Evolutionary conservation across 2,797 vertebrate species (phyloP).

Genomic region (Anabas testudineus): DNA sequence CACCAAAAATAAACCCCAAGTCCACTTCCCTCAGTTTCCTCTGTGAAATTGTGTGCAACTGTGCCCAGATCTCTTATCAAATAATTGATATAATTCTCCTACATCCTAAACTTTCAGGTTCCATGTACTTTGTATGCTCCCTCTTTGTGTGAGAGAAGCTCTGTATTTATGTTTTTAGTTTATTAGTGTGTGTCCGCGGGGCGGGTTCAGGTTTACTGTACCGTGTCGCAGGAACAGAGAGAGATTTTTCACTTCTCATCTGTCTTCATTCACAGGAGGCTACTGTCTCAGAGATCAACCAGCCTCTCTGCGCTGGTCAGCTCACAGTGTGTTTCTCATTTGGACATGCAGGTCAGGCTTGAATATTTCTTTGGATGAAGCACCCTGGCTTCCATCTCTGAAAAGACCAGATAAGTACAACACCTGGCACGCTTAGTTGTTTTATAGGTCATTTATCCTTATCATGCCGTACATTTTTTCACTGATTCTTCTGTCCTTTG

Average conservation of each 20-base stretch:
- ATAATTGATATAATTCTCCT: constrained; percentile 68
- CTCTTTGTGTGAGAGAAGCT: constrained; percentile 30
- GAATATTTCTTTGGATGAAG: constrained; percentile 27
- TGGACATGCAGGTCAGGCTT: constrained; percentile 55
- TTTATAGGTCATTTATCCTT: constrained; percentile 21
- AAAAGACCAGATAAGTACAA: constrained; percentile 43
- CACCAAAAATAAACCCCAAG: constrained; percentile 65
- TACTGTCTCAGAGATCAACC: constrained; percentile 38
- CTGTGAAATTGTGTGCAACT: constrained; percentile 59
- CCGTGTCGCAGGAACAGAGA: constrained; percentile 34
- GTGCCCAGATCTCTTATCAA: constrained; percentile 67
- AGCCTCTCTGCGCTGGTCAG: constrained; percentile 43
- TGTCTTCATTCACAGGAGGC: constrained; percentile 60
- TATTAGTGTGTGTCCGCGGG: constrained; percentile 38
- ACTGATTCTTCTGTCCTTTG: constrained; percentile 14
- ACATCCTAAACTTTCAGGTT: constrained; percentile 31
- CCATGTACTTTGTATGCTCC: constrained; percentile 37
- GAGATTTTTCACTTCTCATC: constrained; percentile 53
- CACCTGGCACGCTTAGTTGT: constrained; percentile 28
- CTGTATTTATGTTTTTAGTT: constrained; percentile 24
- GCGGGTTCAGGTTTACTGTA: constrained; percentile 45
- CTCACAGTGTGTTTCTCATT: constrained; percentile 51
- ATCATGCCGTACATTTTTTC: constrained; percentile 22
- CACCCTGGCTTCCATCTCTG: constrained; percentile 26
- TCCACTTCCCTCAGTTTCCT: constrained; percentile 45